Evolutionary conservation across 2,797 vertebrate species (phyloP).

Genomic region (Coregonus suidteri): DNA sequence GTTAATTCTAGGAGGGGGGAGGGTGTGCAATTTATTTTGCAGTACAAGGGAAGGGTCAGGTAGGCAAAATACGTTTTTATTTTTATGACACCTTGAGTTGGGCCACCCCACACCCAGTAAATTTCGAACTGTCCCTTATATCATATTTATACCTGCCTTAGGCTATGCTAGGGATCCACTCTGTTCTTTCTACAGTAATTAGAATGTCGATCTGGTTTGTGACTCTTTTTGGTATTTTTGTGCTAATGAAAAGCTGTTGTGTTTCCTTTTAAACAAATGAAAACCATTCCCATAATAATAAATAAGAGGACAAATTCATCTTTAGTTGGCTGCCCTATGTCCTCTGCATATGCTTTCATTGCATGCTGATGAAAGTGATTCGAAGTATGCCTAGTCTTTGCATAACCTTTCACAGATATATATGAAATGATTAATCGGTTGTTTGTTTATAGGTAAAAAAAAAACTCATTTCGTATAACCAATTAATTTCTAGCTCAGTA

Average conservation of each 20-base stretch:
- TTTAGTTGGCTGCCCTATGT: neutral
- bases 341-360: neutral
- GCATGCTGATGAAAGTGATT: neutral
- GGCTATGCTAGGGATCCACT: neutral
- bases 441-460: neutral
- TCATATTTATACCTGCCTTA: neutral
- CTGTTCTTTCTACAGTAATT: neutral
- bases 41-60: no score
- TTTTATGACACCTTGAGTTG: no score
- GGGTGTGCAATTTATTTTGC: no score
- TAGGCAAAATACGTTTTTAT: no score
- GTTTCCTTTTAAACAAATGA: constrained; percentile 7
- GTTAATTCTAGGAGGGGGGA: no score
- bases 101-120: no score
- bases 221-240: neutral
- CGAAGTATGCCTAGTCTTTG: neutral
- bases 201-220: neutral
- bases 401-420: neutral
- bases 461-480: neutral
- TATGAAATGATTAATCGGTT: neutral
- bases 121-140: no score
- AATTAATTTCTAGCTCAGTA: neutral
- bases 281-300: neutral
- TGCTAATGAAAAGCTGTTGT: neutral
- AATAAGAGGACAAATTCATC: constrained; percentile 4